Evolutionary conservation across 2,888 invertebrate species (phyloP).

Genomic region (Gortyna flavago): DNA sequence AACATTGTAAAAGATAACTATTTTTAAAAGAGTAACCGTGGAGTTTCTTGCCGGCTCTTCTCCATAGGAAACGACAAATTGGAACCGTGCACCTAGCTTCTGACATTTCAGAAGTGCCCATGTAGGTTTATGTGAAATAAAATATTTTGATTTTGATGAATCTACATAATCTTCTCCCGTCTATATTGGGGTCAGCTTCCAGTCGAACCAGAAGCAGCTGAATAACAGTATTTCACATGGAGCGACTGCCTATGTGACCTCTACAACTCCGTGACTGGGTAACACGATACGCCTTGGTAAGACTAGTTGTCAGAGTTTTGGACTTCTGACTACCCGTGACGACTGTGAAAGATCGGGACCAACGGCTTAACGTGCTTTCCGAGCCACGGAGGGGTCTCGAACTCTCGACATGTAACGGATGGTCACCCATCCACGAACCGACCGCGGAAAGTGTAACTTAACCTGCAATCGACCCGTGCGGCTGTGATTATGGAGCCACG

Average conservation of each 20-base stretch:
- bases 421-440: background rate
- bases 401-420: background rate
- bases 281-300: background rate
- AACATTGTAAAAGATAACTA: too few relatives aligned
- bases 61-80: too few relatives aligned
- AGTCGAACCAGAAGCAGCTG: background rate
- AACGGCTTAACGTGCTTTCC: background rate
- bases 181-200: background rate
- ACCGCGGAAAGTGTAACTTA: background rate
- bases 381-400: background rate
- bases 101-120: too few relatives aligned
- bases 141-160: too few relatives aligned
- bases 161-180: background rate
- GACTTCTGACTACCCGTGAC: background rate
- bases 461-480: background rate
- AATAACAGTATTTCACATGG: background rate
- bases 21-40: too few relatives aligned
- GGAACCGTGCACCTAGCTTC: too few relatives aligned
- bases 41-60: too few relatives aligned
- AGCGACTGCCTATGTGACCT: background rate
- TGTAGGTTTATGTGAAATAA: too few relatives aligned
- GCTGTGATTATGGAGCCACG: background rate
- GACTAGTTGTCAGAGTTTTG: background rate
- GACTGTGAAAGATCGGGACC: background rate
- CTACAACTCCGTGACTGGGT: background rate